These are phyloP conservation scores for Channallabes apus DNA, from an alignment of 2,797 vertebrate genomes.

Conservation along the genomic window DNA sequence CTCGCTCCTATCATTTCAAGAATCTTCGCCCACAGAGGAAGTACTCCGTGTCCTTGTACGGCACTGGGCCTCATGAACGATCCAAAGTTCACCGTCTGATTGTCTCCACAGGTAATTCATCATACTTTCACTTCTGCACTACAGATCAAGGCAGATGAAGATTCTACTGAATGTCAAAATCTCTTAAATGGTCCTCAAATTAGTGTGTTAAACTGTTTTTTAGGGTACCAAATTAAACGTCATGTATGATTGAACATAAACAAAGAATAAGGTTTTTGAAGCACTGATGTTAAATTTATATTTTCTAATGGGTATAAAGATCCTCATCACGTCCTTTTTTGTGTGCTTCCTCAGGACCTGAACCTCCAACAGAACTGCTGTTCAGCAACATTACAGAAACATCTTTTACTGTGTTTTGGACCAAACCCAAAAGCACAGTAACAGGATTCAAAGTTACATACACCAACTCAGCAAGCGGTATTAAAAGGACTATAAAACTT, in stretches of 20 bases:
- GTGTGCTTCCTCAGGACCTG: slow-evolving; percentile 72
- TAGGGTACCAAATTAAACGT: background rate
- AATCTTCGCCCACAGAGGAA: slow-evolving; percentile 77
- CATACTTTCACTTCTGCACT: slow-evolving; percentile 11
- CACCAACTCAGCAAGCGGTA: slow-evolving; percentile 80
- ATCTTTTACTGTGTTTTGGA: slow-evolving; percentile 78
- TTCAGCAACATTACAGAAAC: slow-evolving; percentile 82
- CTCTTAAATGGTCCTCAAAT: background rate
- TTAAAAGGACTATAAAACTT: background rate
- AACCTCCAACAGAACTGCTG: slow-evolving; percentile 77
- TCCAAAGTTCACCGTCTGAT: slow-evolving; percentile 74
- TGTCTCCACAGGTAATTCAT: slow-evolving; percentile 68
- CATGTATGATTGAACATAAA: background rate
- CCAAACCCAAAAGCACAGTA: slow-evolving; percentile 71
- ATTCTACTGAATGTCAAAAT: background rate
- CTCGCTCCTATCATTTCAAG: slow-evolving; percentile 73
- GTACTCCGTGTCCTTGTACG: slow-evolving; percentile 74
- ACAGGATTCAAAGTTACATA: slow-evolving; percentile 82
- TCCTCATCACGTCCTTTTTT: slow-evolving; percentile 7
- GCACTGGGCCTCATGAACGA: slow-evolving; percentile 58
- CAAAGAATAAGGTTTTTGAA: background rate
- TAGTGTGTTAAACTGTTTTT: background rate
- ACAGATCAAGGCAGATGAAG: background rate
- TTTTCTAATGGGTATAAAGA: background rate
- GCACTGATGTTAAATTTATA: background rate